Evolutionary conservation across 2,888 invertebrate genomes (phyloP), one percentile per base, ranked within the genome.

Genomic region (Rhingia campestris): DNA sequence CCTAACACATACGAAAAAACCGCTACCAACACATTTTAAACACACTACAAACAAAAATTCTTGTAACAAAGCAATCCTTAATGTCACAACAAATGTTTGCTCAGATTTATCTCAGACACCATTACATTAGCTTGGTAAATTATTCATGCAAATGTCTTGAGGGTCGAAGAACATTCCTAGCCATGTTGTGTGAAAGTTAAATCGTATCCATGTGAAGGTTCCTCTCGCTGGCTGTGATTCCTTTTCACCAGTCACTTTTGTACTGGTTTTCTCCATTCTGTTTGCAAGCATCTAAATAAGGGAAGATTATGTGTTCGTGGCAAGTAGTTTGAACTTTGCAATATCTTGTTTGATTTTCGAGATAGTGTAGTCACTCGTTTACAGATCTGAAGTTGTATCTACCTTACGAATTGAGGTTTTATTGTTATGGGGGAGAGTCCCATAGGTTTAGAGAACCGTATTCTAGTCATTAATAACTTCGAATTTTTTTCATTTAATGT

Each of bases 21-120:
- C 37, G 43, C 54, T 43, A 33, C 22, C 63, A 61, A 77, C 61
- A 77, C 54, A 70, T 64, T 47, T 63, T 51, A 61, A 45, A 51
- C 49, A 64, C 32, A 56, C 49, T 58, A 51, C 76, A 70, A 76
- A 76, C 45, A 64, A 75, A 70, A 70, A 70, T 43, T 81, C 76
- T 30, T 53, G 70, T 47, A 76, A 66, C 81, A 81, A 81, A 76
- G 76, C 76, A 54, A 53, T 53, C 66, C 70, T 72, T 76, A 76
- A 81, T 81, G 72, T 76, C 70, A 76, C 76, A 81, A 66, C 70
- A 81, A 81, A 81, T 81, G 76, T 81, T 76, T 76, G 66, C 81
- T 54, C 43, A 66, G 77, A 81, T 81, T 77, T 77, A 81, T 81
- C 77, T 81, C 77, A 77, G 77, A 76, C 81, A 77, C 81, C 77